These are phyloP conservation scores for Hypsopygia costalis DNA, from an alignment of 2,888 invertebrate species.

Conservation along the genomic window DNA sequence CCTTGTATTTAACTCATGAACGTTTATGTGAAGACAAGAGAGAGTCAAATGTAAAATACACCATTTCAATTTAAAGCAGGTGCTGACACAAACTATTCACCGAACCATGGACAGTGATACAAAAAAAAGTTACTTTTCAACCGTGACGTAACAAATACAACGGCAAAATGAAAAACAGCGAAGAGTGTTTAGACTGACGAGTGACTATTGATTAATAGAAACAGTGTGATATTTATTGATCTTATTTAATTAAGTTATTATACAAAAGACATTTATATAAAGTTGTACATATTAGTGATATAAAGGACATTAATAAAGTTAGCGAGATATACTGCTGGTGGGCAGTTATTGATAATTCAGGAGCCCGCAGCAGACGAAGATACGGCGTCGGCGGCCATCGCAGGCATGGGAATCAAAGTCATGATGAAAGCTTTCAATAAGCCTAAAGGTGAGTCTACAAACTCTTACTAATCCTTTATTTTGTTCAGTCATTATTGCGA, in stretches of 20 bases:
- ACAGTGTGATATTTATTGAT: slow-evolving; percentile 73
- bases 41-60: slow-evolving; percentile 42
- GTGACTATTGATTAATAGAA: slow-evolving; percentile 29
- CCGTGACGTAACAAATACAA: slow-evolving; percentile 57
- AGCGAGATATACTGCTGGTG: slow-evolving; percentile 29
- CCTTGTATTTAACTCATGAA: neutral
- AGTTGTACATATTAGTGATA: slow-evolving; percentile 35
- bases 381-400: slow-evolving; percentile 69
- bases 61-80: slow-evolving; percentile 37
- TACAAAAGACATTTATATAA: slow-evolving; percentile 28
- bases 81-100: slow-evolving; percentile 37
- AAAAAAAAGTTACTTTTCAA: slow-evolving; percentile 46
- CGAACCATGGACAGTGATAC: slow-evolving; percentile 48
- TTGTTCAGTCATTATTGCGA: too few relatives aligned
- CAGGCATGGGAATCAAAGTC: slow-evolving; percentile 93
- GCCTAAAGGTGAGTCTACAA: slow-evolving; percentile 85
- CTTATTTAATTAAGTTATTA: slow-evolving; percentile 52
- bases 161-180: slow-evolving; percentile 77
- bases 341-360: slow-evolving; percentile 37
- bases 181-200: slow-evolving; percentile 72
- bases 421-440: slow-evolving; percentile 93
- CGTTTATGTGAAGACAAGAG: neutral
- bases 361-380: slow-evolving; percentile 50
- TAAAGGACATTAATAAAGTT: slow-evolving; percentile 27
- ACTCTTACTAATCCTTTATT: too few relatives aligned